A percentile compares a stretch with the other conserved stretches of the same genome.
phyloP scores from a whole-genome alignment of 2,888 invertebrate species.

The Eudemis profundana region DNA sequence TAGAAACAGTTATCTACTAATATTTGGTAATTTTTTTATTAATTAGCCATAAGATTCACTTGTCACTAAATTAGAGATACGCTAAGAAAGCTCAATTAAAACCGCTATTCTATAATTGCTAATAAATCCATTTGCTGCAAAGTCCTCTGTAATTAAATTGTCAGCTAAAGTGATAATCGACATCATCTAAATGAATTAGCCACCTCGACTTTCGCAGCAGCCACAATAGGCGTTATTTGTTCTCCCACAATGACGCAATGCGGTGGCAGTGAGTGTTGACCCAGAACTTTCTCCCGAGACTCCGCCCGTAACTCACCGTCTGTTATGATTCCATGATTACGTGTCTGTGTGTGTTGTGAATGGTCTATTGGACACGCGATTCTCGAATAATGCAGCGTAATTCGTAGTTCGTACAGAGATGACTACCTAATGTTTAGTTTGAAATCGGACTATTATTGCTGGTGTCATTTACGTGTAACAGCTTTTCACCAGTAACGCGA shows the following conservation, averaged over 20 bases:
- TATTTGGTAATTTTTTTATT: no score
- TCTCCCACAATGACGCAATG: slow-evolving; percentile 33
- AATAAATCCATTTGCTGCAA: no score
- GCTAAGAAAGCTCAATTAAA: no score
- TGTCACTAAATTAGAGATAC: no score
- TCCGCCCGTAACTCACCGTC: slow-evolving; percentile 29
- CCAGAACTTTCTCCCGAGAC: slow-evolving; percentile 50
- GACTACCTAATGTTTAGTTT: slow-evolving; percentile 6
- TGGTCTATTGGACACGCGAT: slow-evolving; percentile 20
- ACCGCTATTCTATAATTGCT: no score
- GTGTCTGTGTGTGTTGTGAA: slow-evolving; percentile 16
- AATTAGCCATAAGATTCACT: no score
- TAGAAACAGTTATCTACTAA: no score
- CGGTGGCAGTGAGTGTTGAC: slow-evolving; percentile 49
- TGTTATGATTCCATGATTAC: slow-evolving; percentile 17
- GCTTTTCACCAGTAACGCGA: background rate
- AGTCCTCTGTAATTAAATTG: no score
- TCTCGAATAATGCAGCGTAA: slow-evolving; percentile 17
- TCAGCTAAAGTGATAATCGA: background rate
- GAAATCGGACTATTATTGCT: slow-evolving; percentile 9
- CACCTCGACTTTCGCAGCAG: slow-evolving; percentile 9
- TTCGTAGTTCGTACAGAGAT: slow-evolving; percentile 6
- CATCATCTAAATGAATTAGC: slow-evolving; percentile 21
- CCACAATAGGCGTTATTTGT: slow-evolving; percentile 22
- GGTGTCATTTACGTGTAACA: background rate